A percentile compares a stretch with the other conserved stretches of the same genome.
Conservation (phyloP, 1,140 invertebrate species). For the Nixonia krombeini region DNA sequence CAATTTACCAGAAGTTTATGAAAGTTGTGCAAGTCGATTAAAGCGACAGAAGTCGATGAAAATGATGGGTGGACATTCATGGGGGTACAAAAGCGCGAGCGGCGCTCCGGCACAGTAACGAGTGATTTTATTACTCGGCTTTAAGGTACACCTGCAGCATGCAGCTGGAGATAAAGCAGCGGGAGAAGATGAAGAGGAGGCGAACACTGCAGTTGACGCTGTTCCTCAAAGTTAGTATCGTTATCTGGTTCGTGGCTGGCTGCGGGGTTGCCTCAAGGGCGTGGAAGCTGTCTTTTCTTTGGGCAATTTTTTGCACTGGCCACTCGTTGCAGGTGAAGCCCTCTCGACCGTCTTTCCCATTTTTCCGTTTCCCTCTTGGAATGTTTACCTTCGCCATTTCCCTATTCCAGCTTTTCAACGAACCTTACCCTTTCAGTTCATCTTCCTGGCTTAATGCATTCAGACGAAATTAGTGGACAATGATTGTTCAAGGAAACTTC, state of each 20-base stretch:
- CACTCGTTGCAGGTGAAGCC: constrained; percentile 63
- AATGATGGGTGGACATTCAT: too few relatives aligned
- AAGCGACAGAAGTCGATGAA: too few relatives aligned
- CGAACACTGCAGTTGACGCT: constrained; percentile 75
- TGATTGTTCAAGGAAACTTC: too few relatives aligned
- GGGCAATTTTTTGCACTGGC: constrained; percentile 66
- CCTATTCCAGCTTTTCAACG: too few relatives aligned
- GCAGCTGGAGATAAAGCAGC: constrained; percentile 74
- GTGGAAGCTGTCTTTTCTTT: constrained; percentile 61
- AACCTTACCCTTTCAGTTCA: too few relatives aligned
- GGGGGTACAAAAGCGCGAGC: too few relatives aligned
- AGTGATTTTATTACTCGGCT: background rate
- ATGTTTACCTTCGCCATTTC: too few relatives aligned
- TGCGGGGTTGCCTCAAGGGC: constrained; percentile 64
- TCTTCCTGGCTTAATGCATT: too few relatives aligned
- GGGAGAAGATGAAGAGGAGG: constrained; percentile 75
- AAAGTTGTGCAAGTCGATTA: too few relatives aligned
- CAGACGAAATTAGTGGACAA: too few relatives aligned
- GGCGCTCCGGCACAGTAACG: background rate
- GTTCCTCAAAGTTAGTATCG: constrained; percentile 74
- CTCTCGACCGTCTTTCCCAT: constrained; percentile 6
- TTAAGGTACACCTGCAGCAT: constrained; percentile 68
- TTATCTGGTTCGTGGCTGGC: constrained; percentile 63
- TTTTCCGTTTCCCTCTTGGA: constrained; percentile 4
- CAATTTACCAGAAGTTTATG: too few relatives aligned